phyloP scores from a whole-genome alignment of 2,113 vertebrate genomes.

The Phrynosoma blainvillii region DNA sequence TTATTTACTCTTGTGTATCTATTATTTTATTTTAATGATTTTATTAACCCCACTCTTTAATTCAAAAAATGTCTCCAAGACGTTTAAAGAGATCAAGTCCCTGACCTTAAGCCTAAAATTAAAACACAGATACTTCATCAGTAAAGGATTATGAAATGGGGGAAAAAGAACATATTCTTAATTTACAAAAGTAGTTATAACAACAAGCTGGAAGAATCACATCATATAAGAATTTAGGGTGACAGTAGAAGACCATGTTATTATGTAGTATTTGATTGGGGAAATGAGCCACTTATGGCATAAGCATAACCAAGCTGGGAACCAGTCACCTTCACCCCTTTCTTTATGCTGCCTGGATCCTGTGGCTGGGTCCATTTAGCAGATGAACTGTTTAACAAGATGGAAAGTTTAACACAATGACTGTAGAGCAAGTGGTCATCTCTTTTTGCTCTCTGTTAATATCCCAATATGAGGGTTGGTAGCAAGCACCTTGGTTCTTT shows the following conservation, averaged over 20 bases:
- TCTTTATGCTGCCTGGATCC: background rate
- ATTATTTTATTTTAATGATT: background rate
- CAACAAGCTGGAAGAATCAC: background rate
- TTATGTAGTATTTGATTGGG: background rate
- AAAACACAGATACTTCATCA: background rate
- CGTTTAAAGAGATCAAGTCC: background rate
- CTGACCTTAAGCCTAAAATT: background rate
- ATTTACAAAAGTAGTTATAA: background rate
- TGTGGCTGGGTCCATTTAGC: background rate
- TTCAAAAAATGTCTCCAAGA: background rate
- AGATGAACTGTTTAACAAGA: background rate
- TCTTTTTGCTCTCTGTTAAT: background rate
- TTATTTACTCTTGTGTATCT: background rate
- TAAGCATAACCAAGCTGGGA: background rate
- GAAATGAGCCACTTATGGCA: background rate
- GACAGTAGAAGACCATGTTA: background rate
- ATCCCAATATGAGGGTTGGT: background rate
- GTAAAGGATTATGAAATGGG: background rate
- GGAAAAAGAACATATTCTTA: background rate
- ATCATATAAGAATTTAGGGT: background rate
- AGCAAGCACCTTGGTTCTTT: background rate
- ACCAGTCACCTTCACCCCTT: background rate
- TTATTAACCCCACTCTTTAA: background rate
- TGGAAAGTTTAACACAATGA: background rate
- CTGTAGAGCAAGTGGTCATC: background rate